A percentile compares a stretch with the other conserved stretches of the same genome.
These are phyloP conservation scores for Cladorhizidae sp. DNA, from an alignment of 37 sponge, comb jelly and placozoan species.

Conservation along the genomic window DNA sequence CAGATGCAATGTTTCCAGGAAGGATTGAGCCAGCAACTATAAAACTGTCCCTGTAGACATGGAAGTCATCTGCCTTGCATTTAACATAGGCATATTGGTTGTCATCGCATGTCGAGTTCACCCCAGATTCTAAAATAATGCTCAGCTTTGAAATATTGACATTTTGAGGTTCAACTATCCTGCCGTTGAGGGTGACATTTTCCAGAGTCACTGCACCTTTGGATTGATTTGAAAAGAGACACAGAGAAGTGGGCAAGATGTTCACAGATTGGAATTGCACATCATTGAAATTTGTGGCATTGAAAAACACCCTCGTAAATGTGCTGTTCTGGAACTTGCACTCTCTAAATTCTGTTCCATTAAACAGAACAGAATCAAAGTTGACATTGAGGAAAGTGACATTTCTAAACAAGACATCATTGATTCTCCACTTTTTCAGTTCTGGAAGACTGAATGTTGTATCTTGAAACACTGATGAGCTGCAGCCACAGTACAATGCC, in stretches of 20 bases:
- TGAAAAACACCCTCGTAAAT: neutral
- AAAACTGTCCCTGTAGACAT: conserved; percentile 55
- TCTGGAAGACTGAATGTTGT: neutral
- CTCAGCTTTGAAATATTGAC: neutral
- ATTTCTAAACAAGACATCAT: conserved; percentile 11
- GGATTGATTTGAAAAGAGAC: neutral
- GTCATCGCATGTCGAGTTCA: too few species aligned
- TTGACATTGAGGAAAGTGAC: conserved; percentile 3
- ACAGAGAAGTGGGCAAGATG: neutral
- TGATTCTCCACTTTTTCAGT: conserved; percentile 7
- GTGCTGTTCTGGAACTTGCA: conserved; percentile 14
- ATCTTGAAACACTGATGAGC: conserved; percentile 9
- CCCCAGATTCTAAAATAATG: neutral
- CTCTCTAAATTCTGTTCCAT: neutral
- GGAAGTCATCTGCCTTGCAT: neutral
- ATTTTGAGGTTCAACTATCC: neutral
- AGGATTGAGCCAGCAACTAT: conserved; percentile 40
- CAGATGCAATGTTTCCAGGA: conserved; percentile 59
- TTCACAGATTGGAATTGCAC: neutral
- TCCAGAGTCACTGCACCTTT: neutral
- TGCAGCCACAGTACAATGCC: conserved; percentile 20
- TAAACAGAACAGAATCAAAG: conserved; percentile 13
- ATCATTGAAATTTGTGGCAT: conserved; percentile 3
- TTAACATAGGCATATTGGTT: too few species aligned
- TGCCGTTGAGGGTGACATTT: conserved; percentile 3